Conservation (phyloP, 2,888 invertebrate species). For the Agrilus mali region DNA sequence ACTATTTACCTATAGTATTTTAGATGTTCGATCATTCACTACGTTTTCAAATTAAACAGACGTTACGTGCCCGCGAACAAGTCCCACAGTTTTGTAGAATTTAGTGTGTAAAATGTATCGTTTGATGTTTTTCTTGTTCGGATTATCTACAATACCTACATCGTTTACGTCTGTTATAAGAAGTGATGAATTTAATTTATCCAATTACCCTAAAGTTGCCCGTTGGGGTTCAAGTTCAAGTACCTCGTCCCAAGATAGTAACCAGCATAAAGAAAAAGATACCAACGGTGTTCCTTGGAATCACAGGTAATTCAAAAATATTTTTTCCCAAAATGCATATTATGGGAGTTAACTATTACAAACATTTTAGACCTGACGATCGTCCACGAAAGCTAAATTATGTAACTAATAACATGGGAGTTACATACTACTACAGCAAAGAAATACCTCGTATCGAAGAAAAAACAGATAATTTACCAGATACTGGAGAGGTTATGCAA, state of each 20-base stretch:
- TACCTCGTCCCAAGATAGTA: constrained; percentile 9
- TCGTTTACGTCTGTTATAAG: too few relatives aligned
- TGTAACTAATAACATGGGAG: too few relatives aligned
- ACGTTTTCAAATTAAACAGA: too few relatives aligned
- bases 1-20: too few relatives aligned
- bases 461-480: too few relatives aligned
- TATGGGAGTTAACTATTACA: constrained; percentile 14
- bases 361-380: constrained; percentile 20
- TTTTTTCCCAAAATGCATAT: constrained; percentile 11
- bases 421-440: too few relatives aligned
- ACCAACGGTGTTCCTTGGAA: constrained; percentile 25
- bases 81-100: not conserved
- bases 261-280: constrained; percentile 19
- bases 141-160: too few relatives aligned
- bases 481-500: not conserved
- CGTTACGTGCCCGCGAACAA: not conserved
- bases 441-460: too few relatives aligned
- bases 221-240: constrained; percentile 23
- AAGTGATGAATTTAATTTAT: constrained; percentile 7
- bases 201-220: constrained; percentile 30
- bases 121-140: not conserved
- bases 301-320: constrained; percentile 23
- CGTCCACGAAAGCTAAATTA: not conserved
- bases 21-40: too few relatives aligned
- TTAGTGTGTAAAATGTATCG: not conserved